Base-by-base conservation (phyloP, 2,113 vertebrate genomes). In the Pteronura brasiliensis region DNA sequence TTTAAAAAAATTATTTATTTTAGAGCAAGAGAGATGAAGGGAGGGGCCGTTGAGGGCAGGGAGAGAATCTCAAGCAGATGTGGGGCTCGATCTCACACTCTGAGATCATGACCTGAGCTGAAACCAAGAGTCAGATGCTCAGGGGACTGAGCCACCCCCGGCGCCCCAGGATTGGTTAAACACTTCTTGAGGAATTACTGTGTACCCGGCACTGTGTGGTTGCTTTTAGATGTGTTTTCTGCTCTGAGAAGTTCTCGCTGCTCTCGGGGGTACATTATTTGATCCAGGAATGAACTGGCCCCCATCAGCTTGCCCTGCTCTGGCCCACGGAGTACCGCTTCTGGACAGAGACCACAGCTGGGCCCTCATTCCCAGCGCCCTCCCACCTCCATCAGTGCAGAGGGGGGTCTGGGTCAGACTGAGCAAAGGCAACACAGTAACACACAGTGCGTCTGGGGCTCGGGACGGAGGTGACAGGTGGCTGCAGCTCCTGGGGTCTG, bases 81-180 rank as follows among this genome's bases (percentile, higher is more conserved):
- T 29, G 39, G 72, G 72, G 23, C 25, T 25, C 13, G 2, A 29
- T 44, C 13, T 74, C 39, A 76, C 25, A 3, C 42, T 1, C 23
- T 31, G 42, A 77, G 74, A 29, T 76, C 72, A 44, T 76, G 42
- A 47, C 25, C 42, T 42, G 42, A 77, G 7, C 42, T 4, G 7
- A 77, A 47, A 77, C 27, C 42, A 47, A 47, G 42, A 77, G 27
- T 47, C 74, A 18, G 42, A 18, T 8, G 42, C 42, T 77, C 7
- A 29, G 25, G 3, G 0, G 14, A 31, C 74, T 29, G 74, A 18
- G 74, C 27, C 74, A 9, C 14, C 27, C 42, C 2, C 0, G 14
- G 42, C 4, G 1, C 14, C 27, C 74, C 3, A 36, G 67, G 67
- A 69, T 36, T 36, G 17, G 34, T 9, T 21, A 55, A 67, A 76